Evolutionary conservation across 1,140 invertebrate species (phyloP), one percentile per base, ranked within the genome.

Genomic region (Berghia stephanieae): DNA sequence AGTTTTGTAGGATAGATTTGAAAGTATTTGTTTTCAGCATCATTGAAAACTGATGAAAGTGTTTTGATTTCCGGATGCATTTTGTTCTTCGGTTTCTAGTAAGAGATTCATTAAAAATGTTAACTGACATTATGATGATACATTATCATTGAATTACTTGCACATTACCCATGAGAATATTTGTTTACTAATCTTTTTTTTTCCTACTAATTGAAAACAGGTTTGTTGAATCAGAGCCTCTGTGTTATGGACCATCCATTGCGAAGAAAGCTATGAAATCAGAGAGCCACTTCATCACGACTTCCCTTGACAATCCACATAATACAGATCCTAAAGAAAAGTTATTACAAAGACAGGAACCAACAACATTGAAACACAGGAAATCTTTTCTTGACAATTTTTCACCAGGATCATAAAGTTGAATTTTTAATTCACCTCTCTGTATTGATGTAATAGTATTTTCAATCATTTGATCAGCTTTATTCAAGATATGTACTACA

Each of bases 291-390:
- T 27, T 85, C n/a, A 87, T 87, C 42, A 83, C 86, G 27, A 86
- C 85, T 38, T 46, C 84, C 21, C 87, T 86, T 81, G 86, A 87
- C 68, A 52, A 86, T 66, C 84, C 83, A 21, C 40, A 42, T 6
- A 74, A 77, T 1, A 83, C 85, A 16, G 86, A 88, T 55, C 84
- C 85, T 4, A 42, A 80, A 27, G 84, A 86, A 34, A 78, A 80
- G 10, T 63, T 86, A 21, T 74, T 82, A 24, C 67, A 82, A 38
- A 70, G 86, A 71, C 75, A 81, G 55, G 81, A 86, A 44, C 86
- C 81, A n/a, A 82, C 85, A 68, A 77, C 80, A 24, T 46, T 86
- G 2, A 88, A 86, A 71, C 81, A 86, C 76, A 79, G 84, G 69
- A 43, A 71, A 31, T 46, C 49, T 31, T 63, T 49, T 24, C 1